Base-by-base conservation (phyloP, 2,113 vertebrate genomes). In the Chaetops frenatus region DNA sequence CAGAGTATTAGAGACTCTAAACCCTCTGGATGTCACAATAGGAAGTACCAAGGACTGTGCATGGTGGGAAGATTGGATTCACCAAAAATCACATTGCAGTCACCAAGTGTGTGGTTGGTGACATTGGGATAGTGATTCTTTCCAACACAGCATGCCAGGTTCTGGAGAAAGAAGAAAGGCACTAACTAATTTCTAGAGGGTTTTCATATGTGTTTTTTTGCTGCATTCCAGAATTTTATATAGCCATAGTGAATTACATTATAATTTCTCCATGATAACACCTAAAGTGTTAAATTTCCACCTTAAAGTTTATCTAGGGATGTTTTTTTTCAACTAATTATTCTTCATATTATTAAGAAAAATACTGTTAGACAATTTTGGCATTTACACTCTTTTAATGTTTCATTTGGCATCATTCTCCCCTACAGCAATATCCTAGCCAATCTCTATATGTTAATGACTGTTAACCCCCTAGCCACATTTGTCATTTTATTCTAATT, bases 401-500 rank as follows among this genome's bases (percentile, higher is more conserved):
- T 66, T 60, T 94, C 33, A 51, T 83, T 95, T 94, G 76, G 64
- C 67, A 73, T 74, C 29, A 40, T 58, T 80, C 22, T 94, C 13
- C 74, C 38, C 47, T 44, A 48, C 48, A 90, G 64, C 19, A 87
- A 77, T 66, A 90, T 66, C 47, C 15, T 36, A 80, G 42, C 23
- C 42, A 73, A 90, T 67, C 42, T 88, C 64, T 86, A 3, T 36
- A 64, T 60, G n/a, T 85, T 92, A 92, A 81, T 76, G 66, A 71
- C 56, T 92, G 35, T 53, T 71, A 94, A 58, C 78, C 84, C 56
- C 45, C 61, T 47, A 82, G 84, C 69, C 36, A 95, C 53, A 64
- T 91, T 91, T 94, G 62, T 95, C 90, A 82, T 92, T 87, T 78
- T 62, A 53, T 77, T 88, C 38, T 91, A 84, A 95, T 95, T 92